phyloP scores from a whole-genome alignment of 2,113 vertebrate genomes.

The Apistogramma diplotaenia region DNA sequence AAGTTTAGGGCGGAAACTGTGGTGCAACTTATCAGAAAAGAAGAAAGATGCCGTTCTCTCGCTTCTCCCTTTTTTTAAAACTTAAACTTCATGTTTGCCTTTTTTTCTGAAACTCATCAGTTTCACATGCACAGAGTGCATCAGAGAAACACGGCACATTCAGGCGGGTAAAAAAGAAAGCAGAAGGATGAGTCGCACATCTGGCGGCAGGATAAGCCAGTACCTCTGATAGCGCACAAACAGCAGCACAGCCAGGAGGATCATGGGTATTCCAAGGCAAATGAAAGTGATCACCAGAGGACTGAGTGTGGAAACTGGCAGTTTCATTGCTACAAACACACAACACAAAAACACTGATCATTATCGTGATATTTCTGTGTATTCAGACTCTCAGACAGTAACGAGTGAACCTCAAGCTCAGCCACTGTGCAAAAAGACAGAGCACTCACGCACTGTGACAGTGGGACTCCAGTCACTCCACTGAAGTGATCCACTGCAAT shows the following conservation, averaged over 20 bases:
- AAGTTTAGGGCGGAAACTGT: neutral
- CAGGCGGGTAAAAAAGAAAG: neutral
- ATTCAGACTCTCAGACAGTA: neutral
- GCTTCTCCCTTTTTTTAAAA: conserved; percentile 14
- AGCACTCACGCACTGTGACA: conserved; percentile 44
- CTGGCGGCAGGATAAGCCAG: neutral
- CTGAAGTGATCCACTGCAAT: fast-evolving
- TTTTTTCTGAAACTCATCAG: neutral
- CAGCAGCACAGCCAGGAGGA: conserved; percentile 62
- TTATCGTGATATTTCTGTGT: neutral
- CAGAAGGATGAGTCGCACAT: neutral
- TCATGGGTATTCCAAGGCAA: conserved; percentile 64
- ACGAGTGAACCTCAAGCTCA: neutral
- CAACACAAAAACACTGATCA: neutral
- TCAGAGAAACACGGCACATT: neutral
- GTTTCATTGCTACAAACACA: conserved; percentile 28
- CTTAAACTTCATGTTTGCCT: neutral
- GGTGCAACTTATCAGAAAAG: neutral
- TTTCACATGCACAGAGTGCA: neutral
- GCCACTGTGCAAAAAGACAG: neutral
- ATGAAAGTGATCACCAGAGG: conserved; percentile 23
- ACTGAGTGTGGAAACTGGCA: neutral
- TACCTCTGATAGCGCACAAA: conserved; percentile 60
- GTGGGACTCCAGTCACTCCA: conserved; percentile 67
- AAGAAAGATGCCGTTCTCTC: neutral